Evolutionary conservation across 2,113 vertebrate genomes (phyloP).

Genomic region (Carassius auratus): DNA sequence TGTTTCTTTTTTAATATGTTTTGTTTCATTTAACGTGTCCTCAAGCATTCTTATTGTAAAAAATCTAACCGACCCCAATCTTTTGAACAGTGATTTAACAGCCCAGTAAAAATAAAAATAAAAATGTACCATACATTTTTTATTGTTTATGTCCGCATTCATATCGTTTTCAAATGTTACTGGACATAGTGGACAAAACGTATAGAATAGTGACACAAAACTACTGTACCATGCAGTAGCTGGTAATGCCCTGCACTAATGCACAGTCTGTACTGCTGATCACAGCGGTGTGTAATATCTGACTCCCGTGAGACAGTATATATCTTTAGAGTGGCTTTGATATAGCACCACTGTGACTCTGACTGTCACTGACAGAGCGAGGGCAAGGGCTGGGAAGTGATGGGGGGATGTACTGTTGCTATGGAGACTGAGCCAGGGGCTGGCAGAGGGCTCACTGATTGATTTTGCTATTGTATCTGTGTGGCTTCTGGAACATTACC

Average conservation of each 20-base stretch:
- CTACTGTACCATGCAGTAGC: neutral
- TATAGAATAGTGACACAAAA: no score
- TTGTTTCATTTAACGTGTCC: neutral
- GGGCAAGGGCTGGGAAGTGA: neutral
- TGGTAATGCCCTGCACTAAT: neutral
- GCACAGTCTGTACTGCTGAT: slow-evolving; percentile 1
- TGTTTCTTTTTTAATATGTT: no score
- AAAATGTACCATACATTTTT: neutral
- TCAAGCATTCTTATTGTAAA: neutral
- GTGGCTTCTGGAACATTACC: slow-evolving; percentile 46
- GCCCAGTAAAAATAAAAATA: neutral
- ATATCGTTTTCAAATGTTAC: neutral
- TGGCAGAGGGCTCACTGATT: slow-evolving; percentile 45
- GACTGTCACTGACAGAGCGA: slow-evolving; percentile 16
- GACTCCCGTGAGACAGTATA: neutral
- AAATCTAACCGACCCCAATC: neutral
- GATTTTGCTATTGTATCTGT: slow-evolving; percentile 51
- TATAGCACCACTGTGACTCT: slow-evolving; percentile 7
- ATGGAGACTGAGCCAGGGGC: slow-evolving; percentile 50
- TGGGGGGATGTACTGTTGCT: slow-evolving; percentile 47
- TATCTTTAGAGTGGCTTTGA: slow-evolving; percentile 19
- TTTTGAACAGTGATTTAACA: neutral
- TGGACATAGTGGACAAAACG: neutral
- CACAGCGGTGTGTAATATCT: slow-evolving; percentile 18
- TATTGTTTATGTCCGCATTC: neutral